These are phyloP conservation scores for Ips nitidus DNA, from an alignment of 1,140 invertebrate species.

Conservation along the genomic window DNA sequence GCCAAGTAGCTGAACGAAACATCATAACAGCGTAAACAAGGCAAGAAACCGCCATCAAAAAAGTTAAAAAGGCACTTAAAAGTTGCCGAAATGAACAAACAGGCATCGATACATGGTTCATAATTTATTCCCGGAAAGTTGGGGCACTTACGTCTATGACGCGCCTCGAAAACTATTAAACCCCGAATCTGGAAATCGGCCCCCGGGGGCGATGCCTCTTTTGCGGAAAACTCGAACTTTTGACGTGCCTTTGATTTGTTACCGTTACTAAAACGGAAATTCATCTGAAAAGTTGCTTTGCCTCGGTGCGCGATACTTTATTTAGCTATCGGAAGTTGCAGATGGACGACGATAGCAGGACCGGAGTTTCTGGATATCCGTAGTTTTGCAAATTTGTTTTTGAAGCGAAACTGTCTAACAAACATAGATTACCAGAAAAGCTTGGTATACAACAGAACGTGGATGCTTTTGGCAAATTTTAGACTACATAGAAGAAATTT, in stretches of 20 bases:
- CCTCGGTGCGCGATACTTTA: conserved; percentile 11
- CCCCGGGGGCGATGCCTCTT: conserved; percentile 17
- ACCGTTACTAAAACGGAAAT: conserved; percentile 9
- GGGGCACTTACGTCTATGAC: conserved; percentile 10
- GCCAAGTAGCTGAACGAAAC: no score
- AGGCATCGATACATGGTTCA: conserved; percentile 12
- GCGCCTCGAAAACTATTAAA: conserved; percentile 24
- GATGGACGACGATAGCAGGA: conserved; percentile 15
- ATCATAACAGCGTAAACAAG: no score
- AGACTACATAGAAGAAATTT: no score
- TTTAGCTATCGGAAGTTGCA: conserved; percentile 19
- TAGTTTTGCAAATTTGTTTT: no score
- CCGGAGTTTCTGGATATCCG: no score
- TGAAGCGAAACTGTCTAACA: no score
- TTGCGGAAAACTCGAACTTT: conserved; percentile 6
- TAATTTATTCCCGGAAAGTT: conserved; percentile 9
- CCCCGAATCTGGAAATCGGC: conserved; percentile 18
- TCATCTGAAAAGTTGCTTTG: conserved; percentile 10
- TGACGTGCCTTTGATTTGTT: conserved; percentile 23
- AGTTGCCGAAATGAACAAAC: conserved; percentile 3
- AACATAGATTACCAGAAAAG: no score
- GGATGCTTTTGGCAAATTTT: no score
- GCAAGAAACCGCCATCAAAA: no score
- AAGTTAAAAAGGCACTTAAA: neutral
- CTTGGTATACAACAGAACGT: no score